Base-by-base conservation (phyloP, 2,888 invertebrate genomes). In the Alloplasta piceator region DNA sequence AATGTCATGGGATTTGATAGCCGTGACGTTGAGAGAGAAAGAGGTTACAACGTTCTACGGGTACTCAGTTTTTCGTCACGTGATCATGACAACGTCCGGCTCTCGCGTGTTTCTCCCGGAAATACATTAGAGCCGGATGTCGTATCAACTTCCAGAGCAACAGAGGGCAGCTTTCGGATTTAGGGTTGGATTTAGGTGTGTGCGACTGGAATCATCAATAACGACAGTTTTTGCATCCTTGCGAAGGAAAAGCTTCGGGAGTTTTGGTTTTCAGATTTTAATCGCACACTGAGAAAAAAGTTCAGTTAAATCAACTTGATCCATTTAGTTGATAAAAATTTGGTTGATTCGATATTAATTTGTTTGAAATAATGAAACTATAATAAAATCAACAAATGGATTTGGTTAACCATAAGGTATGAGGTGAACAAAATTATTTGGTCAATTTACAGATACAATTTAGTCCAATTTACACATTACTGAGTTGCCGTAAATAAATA, bases 121-220 rank as follows among this genome's bases (percentile, higher is more conserved):
- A 90, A 87, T 91, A 88, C 89, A 89, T 90, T 90, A 89, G 86
- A 89, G 87, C 86, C 89, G 90, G 90, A 90, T 86, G 90, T 87
- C 84, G 84, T 85, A 82, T 85, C 84, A 85, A 86, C 86, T 89
- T 89, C 86, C 87, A 80, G 60, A 26, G 68, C 80, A 76, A 38
- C 58, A 82, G n/a, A n/a, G n/a, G n/a, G n/a, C n/a, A n/a, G 6
- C 0, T 46, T 48, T 10, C 12, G 36, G 43, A 2, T 38, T 9
- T 16, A 26, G 3, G 26, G 26, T 9, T 9, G 60, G 56, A 48
- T 16, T 36, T n/a, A n/a, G n/a, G 48, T 55, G 12, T 2, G 5
- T 5, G 14, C 6, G 48, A 39, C n/a, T 16, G 39, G 46, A 55
- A 52, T 12, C 58, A 58, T 60, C 50, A 50, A 60, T 41, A 5